These are phyloP conservation scores for Palythoa grandis DNA, from an alignment of 92 coral and sea anemone genomes.

Conservation along the genomic window DNA sequence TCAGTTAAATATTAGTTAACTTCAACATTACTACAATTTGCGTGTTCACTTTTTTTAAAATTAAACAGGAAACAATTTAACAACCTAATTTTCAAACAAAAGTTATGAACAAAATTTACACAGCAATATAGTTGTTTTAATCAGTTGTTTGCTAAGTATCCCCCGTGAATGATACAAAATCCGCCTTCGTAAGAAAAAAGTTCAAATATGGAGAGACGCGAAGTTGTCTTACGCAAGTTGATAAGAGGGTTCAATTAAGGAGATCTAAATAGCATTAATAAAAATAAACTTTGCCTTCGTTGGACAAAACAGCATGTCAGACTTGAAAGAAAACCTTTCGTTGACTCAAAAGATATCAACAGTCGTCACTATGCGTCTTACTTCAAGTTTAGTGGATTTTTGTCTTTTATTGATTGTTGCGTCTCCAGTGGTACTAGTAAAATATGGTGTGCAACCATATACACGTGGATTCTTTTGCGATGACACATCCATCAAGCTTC, in stretches of 20 bases:
- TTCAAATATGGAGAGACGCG: too few species aligned
- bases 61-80: too few species aligned
- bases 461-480: slow-evolving; percentile 54
- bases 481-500: slow-evolving; percentile 49
- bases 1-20: too few species aligned
- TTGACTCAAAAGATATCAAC: neutral
- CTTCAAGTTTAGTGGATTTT: slow-evolving; percentile 9
- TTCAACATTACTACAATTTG: too few species aligned
- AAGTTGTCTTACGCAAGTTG: neutral
- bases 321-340: neutral
- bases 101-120: too few species aligned
- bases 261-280: neutral
- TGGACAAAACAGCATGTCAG: neutral
- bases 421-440: slow-evolving; percentile 21
- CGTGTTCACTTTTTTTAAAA: too few species aligned
- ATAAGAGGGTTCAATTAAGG: neutral
- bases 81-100: too few species aligned
- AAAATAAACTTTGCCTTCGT: neutral
- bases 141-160: too few species aligned
- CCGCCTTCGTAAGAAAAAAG: neutral
- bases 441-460: slow-evolving; percentile 10
- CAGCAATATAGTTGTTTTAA: too few species aligned
- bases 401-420: neutral
- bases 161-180: too few species aligned
- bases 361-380: neutral